Evolutionary conservation across 2,888 invertebrate species (phyloP).

Genomic region (Caenorhabditis sulstoni): DNA sequence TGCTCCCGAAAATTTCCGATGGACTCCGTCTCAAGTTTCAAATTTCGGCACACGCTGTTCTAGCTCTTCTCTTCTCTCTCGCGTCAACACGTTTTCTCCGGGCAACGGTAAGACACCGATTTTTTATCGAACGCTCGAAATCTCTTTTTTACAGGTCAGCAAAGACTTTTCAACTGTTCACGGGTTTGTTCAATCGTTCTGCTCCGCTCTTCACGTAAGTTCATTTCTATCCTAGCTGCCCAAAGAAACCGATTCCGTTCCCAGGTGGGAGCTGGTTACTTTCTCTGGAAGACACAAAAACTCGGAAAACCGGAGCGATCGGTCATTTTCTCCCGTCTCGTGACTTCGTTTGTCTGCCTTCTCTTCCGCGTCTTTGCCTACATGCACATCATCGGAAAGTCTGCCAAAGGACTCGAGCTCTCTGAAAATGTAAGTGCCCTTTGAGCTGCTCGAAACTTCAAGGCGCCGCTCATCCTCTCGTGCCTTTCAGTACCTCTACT

Average conservation of each 20-base stretch:
- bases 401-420: slow-evolving; percentile 70
- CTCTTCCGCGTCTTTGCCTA: slow-evolving; percentile 73
- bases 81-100: slow-evolving; percentile 58
- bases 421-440: slow-evolving; percentile 62
- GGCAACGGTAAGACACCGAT: slow-evolving; percentile 63
- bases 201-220: slow-evolving; percentile 71
- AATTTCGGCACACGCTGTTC: slow-evolving; percentile 62
- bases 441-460: background rate
- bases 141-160: too few relatives aligned
- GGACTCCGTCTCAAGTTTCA: slow-evolving; percentile 51
- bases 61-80: slow-evolving; percentile 60
- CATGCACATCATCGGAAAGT: slow-evolving; percentile 69
- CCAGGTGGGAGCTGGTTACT: slow-evolving; percentile 67
- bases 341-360: slow-evolving; percentile 72
- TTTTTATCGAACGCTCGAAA: too few relatives aligned
- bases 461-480: background rate
- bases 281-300: slow-evolving; percentile 55
- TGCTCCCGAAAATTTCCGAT: slow-evolving; percentile 54
- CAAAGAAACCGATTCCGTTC: too few relatives aligned
- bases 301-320: slow-evolving; percentile 58
- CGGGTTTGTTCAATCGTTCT: slow-evolving; percentile 70
- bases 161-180: slow-evolving; percentile 70
- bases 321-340: slow-evolving; percentile 70
- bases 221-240: background rate
- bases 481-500: slow-evolving; percentile 68